Evolutionary conservation across 2,113 vertebrate genomes (phyloP), one percentile per base, ranked within the genome.

Genomic region (Nerophis lumbriciformis): DNA sequence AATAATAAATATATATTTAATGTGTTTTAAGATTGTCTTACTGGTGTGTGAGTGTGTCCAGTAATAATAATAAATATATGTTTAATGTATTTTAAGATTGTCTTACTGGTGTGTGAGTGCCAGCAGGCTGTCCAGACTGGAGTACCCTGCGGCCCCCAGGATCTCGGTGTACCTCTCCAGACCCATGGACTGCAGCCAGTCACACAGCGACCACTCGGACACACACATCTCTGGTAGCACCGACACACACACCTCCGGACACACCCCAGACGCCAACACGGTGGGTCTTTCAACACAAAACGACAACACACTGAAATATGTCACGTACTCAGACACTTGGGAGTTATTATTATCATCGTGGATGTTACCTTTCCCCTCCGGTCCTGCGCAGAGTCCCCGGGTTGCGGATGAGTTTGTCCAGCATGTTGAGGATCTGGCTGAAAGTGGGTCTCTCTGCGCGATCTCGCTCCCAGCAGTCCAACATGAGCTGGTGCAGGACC

Each of bases 61-160:
- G 19, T 28, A 28, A 28, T 28, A 28, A 3, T 0, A 12, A 15
- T 21, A 51, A 21, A 21, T 15, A 51, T 51, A n/a, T 51, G 9
- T n/a, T 19, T 19, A 19, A 19, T 19, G 2, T 19, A 19, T 19
- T 51, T 11, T 28, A 51, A 45, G n/a, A 61, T 69, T 45, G 84
- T 94, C 96, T 97, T 93, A 99, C 96, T 98, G 95, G 90, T 95
- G 96, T 90, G 94, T 97, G 92, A 99, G 90, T 85, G 93, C 91
- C 86, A 98, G 94, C 68, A 98, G 93, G 69, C 93, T 92, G 85
- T 96, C 94, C 61, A 95, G 90, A 66, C 92, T 94, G 87, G 92
- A 95, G 78, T 96, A 99, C 77, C 96, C 95, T 6, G 95, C 95
- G 68, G 96, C 93, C 78, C 93, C 93, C 88, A 99, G 96, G 76